A percentile compares a stretch with the other conserved stretches of the same genome.
Evolutionary conservation across 2,113 vertebrate species (phyloP).

Genomic region (Tapirus terrestris): DNA sequence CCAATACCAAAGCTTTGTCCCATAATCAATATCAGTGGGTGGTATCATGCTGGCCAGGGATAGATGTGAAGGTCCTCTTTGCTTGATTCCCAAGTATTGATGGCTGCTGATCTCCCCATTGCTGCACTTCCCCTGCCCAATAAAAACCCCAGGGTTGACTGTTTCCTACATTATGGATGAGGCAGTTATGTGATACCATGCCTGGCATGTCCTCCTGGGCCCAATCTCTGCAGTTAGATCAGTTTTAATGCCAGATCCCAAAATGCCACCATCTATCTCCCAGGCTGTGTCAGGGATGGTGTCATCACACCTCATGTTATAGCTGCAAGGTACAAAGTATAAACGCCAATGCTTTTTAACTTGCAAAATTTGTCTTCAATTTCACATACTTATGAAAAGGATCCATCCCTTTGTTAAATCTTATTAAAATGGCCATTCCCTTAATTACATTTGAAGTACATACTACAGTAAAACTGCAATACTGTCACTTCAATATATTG

Average conservation of each 20-base stretch:
- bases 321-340: not conserved
- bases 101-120: not conserved
- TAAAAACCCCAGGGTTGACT: not conserved
- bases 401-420: not conserved
- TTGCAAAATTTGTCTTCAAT: not conserved
- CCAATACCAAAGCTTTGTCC: not conserved
- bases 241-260: not conserved
- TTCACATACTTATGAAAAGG: not conserved
- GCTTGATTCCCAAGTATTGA: not conserved
- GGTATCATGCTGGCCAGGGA: not conserved
- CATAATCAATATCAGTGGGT: not conserved
- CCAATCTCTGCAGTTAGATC: not conserved
- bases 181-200: not conserved
- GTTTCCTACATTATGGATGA: not conserved
- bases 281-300: accelerated
- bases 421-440: not conserved
- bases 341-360: not conserved
- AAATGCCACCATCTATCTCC: not conserved
- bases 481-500: not conserved
- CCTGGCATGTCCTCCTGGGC: not conserved
- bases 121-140: not conserved
- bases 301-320: not conserved
- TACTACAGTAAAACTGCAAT: not conserved
- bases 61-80: not conserved
- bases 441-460: not conserved